Base-by-base conservation (phyloP, 2,113 vertebrate species). In the Vulpes lagopus region DNA sequence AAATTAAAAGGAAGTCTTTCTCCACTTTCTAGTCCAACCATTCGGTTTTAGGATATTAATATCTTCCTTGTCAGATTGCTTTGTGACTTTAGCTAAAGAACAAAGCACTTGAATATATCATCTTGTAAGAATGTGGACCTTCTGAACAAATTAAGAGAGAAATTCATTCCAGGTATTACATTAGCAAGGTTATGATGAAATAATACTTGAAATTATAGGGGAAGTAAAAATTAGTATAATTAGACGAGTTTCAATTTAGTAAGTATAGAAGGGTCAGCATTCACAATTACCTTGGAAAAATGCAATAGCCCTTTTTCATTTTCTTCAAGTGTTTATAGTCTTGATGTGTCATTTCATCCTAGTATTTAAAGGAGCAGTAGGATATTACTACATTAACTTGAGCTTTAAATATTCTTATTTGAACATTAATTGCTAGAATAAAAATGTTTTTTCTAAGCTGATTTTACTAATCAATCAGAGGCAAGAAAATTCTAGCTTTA, bases 11-110 rank as follows among this genome's bases (percentile, higher is more conserved):
- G 35, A 49, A 87, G 3, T 1, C 14, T 90, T 14, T 88, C 12
- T 80, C 5, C 10, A 51, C 3, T 80, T 89, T 79, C 59, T 82
- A 64, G 53, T 83, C 20, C 11, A 0, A 35, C 23, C 35, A 22
- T 71, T 65, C 51, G 14, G 23, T 67, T 79, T 94, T 59, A 94
- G 43, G 60, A 59, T 94, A 81, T 35, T 55, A 78, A 38, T 65
- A 35, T 59, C 71, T 89, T 76, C 59, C 35, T 83, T 23, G 6
- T 74, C 16, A 92, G 60, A 78, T 59, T 86, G 35, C 73, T 94
- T 81, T 94, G 88, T 89, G 65, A 96, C 67, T 89, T 94, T 78
- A 84, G 51, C 32, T 76, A 49, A 95, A 83, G 38, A 62, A 95
- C 38, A 43, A 71, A 55, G 30, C n/a, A 94, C 49, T 83, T 73